Conservation (phyloP, 2,888 invertebrate genomes). For the Stenodema calcarata region DNA sequence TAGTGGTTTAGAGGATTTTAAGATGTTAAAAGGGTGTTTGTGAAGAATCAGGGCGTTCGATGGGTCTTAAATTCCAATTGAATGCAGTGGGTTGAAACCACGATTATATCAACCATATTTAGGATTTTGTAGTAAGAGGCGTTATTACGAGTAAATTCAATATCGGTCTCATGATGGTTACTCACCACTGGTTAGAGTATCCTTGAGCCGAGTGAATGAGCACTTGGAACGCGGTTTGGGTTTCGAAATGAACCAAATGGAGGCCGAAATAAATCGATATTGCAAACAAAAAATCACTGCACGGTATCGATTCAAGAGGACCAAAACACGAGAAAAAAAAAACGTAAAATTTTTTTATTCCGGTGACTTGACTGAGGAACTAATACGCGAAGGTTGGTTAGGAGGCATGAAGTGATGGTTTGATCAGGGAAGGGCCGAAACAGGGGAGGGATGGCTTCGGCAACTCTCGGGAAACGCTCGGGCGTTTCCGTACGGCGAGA, state of each 20-base stretch:
- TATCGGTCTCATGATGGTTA: neutral
- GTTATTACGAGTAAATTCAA: no score
- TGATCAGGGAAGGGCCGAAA: neutral
- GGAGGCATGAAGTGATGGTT: conserved; percentile 31
- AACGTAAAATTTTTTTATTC: neutral
- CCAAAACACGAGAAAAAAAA: no score
- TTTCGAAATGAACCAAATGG: neutral
- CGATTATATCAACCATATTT: no score
- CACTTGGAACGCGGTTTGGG: neutral
- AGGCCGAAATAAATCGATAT: neutral
- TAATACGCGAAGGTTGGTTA: conserved; percentile 28
- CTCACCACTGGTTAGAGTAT: conserved; percentile 14
- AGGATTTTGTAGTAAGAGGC: no score
- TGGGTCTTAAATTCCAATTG: no score
- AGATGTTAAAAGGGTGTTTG: no score
- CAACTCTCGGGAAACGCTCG: neutral
- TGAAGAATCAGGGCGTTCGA: no score
- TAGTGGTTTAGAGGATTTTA: no score
- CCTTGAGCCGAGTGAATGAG: conserved; percentile 5
- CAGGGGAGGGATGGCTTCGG: neutral
- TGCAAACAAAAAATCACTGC: neutral
- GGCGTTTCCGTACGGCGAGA: neutral
- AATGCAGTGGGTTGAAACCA: no score
- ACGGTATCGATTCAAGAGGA: neutral
- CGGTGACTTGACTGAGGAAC: neutral